Conservation (phyloP, 2,113 vertebrate species). For the Lynx canadensis region DNA sequence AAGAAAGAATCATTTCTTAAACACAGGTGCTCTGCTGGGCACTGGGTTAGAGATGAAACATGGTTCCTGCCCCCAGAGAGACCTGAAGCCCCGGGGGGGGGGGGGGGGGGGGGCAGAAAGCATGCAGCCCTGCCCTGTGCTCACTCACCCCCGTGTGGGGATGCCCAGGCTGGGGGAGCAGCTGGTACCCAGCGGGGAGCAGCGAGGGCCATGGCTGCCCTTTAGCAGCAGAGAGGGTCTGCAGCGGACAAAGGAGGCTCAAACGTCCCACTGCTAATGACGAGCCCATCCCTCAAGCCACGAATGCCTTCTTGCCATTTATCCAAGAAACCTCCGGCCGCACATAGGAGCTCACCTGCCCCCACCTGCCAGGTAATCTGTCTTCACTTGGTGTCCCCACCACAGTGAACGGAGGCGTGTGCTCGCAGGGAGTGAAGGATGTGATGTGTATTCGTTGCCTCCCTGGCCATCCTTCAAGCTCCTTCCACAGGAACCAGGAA, state of each 20-base stretch:
- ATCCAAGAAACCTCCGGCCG: background rate
- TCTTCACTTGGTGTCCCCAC: background rate
- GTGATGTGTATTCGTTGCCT: background rate
- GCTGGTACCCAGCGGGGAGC: background rate
- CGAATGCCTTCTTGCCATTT: background rate
- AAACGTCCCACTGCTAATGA: rapidly evolving
- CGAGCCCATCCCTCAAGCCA: background rate
- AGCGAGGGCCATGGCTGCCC: rapidly evolving
- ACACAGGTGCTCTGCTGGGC: background rate
- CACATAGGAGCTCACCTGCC: rapidly evolving
- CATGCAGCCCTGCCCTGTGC: too few species aligned
- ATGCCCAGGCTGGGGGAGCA: background rate
- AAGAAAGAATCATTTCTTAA: background rate
- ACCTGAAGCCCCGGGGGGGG: background rate
- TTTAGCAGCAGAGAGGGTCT: background rate
- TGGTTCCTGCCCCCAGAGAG: background rate
- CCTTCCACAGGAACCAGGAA: rapidly evolving
- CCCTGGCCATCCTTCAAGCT: rapidly evolving
- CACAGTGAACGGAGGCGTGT: rapidly evolving
- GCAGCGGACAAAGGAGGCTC: rapidly evolving
- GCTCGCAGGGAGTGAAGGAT: background rate
- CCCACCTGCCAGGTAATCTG: background rate
- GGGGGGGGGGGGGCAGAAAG: background rate
- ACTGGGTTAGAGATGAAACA: background rate
- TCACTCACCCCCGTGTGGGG: background rate